Base-by-base conservation (phyloP, 1,140 invertebrate genomes). In the Drosophila eugracilis region DNA sequence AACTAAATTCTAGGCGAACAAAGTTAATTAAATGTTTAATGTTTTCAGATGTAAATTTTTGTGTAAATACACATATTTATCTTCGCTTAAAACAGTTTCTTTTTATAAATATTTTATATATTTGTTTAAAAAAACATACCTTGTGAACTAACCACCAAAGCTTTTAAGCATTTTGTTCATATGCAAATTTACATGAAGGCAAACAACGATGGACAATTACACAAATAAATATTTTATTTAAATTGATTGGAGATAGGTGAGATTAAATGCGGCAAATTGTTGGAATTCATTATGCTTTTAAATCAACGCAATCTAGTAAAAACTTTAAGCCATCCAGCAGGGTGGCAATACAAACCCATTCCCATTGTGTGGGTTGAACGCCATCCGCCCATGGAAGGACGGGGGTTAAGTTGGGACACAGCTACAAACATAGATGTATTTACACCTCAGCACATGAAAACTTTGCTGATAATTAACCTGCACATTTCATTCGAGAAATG, bases 381-480 rank as follows among this genome's bases (percentile, higher is more conserved):
- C 9, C 26, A 26, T 21, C 62, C 62, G 22, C 28, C 65, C 67
- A 22, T 44, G 15, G 3, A 37, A 53, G 22, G 45, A 5, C 24
- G 28, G 30, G 55, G 57, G 55, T 39, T 63, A 24, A 62, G 19
- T 22, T 24, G 15, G 32, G 28, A 26, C 15, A 17, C n/a, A 67
- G 60, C 52, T 39, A 44, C 60, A 66, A 67, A 66, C 45, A 42
- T 28, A 67, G 45, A 65, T 65, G 50, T 41, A 44, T 53, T 44
- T 65, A 69, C 60, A 59, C 52, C 57, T 53, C 30, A 39, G 62
- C 53, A 73, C 47, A 76, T 63, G 73, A 42, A 86, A 85, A 86
- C 71, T 86, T 60, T 65, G 14, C 54, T 86, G 73, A 75, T 77
- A 85, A 86, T 85, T 81, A 85, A 86, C 73, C 67, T 69, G 47